phyloP scores from a whole-genome alignment of 1,140 invertebrate species.

The Caenorhabditis latens region DNA sequence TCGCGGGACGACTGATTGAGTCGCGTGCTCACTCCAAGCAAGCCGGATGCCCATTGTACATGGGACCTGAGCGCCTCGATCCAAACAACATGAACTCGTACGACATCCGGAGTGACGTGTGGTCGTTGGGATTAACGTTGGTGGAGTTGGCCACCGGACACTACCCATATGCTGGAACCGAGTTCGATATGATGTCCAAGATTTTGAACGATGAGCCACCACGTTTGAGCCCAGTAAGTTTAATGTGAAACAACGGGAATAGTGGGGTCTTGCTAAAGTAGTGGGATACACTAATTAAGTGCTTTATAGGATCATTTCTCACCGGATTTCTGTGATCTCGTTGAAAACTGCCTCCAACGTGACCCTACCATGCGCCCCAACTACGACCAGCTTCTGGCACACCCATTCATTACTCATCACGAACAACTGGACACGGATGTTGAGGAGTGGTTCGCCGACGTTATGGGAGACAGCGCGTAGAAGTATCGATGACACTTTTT shows the following conservation, averaged over 20 bases:
- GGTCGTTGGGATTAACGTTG: conserved; percentile 93
- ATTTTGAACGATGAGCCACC: conserved; percentile 33
- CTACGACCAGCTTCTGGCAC: neutral
- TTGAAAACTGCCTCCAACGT: conserved; percentile 7
- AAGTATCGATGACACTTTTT: neutral
- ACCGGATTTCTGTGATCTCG: conserved; percentile 2
- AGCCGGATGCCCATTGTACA: conserved; percentile 97
- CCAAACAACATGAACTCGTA: conserved; percentile 81
- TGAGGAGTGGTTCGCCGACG: conserved; percentile 35
- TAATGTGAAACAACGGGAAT: neutral
- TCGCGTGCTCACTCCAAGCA: conserved; percentile 93
- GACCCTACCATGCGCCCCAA: neutral
- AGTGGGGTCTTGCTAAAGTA: neutral
- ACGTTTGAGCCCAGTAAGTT: neutral
- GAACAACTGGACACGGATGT: neutral
- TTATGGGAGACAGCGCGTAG: neutral
- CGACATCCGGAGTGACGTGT: conserved; percentile 94
- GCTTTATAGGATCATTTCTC: conserved; percentile 6
- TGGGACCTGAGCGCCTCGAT: conserved; percentile 82
- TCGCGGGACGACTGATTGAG: conserved; percentile 95
- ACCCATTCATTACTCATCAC: neutral
- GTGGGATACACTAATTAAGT: too few species aligned
- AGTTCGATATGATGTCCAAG: conserved; percentile 44
- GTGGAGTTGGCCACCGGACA: conserved; percentile 73
- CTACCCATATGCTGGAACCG: conserved; percentile 11